Evolutionary conservation across 2,113 vertebrate species (phyloP), one percentile per base, ranked within the genome.

Genomic region (Paralichthys olivaceus): DNA sequence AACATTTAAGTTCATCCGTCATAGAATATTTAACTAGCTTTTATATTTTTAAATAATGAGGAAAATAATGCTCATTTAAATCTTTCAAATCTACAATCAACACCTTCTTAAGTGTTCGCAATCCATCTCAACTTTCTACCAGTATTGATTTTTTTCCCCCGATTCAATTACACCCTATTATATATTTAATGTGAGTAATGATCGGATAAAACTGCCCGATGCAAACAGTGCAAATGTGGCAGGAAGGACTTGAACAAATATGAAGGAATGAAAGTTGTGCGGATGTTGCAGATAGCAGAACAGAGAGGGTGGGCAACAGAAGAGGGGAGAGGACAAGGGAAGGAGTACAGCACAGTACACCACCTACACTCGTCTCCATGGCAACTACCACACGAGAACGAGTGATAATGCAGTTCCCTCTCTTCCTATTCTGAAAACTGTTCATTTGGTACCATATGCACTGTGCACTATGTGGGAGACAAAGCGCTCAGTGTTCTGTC

Each of bases 281-380:
- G 83, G 76, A 81, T 90, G 80, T 80, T 89, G 86, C 86, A 84
- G 89, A 90, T 79, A 86, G 80, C 78, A 88, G 76, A 78, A 77
- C 69, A 80, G 75, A 90, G 87, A 91, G 81, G 82, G 79, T 79
- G 86, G 80, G 84, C 80, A 80, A 74, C 51, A 69, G 81, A 82
- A 71, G 80, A 86, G 86, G 79, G 75, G 84, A 82, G 85, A 86
- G 83, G 89, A 90, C 77, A 73, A 80, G 85, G 84, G 80, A 89
- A 86, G 83, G 73, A 89, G 88, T 86, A 88, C 85, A 87, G 91
- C 90, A 89, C 86, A 78, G 87, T 81, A 89, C 91, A 92, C 91
- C 92, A 92, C 92, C 92, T 93, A 93, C 92, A 92, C 91, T 90
- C 32, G 84, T 93, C 85, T 65, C 90, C 92, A 93, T 93, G 88